A percentile compares a stretch with the other conserved stretches of the same genome.
These are phyloP conservation scores for Phacellophora camtschatica DNA, from an alignment of 30 jellyfish, hydroid and myxozoan species.

Conservation along the genomic window DNA sequence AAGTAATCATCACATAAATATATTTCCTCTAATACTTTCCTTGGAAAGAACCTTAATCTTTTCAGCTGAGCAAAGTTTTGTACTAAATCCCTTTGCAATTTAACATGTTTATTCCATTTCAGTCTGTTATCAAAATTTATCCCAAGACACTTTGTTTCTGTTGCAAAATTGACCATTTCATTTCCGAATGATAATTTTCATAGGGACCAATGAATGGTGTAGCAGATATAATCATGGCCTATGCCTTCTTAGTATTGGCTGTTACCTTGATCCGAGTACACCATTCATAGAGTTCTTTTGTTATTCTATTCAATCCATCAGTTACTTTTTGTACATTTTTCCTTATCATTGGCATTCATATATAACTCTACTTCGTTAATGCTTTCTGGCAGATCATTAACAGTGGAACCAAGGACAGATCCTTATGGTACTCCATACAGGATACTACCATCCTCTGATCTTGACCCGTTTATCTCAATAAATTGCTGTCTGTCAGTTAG, in stretches of 20 bases:
- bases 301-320: background rate
- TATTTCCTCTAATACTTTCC: background rate
- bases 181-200: background rate
- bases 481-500: constrained; percentile 26
- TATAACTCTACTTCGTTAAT: constrained; percentile 12
- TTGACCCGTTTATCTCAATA: constrained; percentile 14
- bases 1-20: background rate
- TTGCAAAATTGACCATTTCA: background rate
- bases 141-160: background rate
- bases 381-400: constrained; percentile 26
- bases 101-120: background rate
- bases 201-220: background rate
- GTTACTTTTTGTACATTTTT: background rate
- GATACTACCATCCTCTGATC: constrained; percentile 3
- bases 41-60: background rate
- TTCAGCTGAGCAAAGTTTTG: background rate
- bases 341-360: constrained; percentile 23
- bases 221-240: background rate
- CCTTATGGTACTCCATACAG: constrained; percentile 26
- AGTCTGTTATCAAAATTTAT: background rate
- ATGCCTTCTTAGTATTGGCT: background rate
- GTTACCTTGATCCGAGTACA: background rate
- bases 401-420: constrained; percentile 15
- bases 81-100: background rate
- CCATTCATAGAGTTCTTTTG: constrained; percentile 10